Conservation (phyloP, 2,888 invertebrate species). For the Stenoptilia bipunctidactyla region DNA sequence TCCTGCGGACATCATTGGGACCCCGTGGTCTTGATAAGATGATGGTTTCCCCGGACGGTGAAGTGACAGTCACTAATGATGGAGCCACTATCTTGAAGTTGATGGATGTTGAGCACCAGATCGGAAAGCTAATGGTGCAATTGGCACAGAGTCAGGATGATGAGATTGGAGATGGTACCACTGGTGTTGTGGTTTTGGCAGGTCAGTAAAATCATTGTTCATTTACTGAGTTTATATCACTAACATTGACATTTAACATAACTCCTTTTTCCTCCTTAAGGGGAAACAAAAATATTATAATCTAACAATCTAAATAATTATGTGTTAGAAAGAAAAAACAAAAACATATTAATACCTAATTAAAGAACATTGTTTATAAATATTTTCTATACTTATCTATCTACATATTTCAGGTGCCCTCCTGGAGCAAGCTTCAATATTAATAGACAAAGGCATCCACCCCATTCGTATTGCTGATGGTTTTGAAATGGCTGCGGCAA, state of each 20-base stretch:
- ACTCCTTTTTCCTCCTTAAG: too few relatives aligned
- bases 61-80: slow-evolving; percentile 98
- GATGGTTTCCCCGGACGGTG: slow-evolving; percentile 97
- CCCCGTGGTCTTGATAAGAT: slow-evolving; percentile 98
- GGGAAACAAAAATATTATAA: too few relatives aligned
- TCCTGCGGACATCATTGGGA: slow-evolving; percentile 92
- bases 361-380: too few relatives aligned
- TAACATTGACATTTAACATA: too few relatives aligned
- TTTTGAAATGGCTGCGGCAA: slow-evolving; percentile 95
- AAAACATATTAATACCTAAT: too few relatives aligned
- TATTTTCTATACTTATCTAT: too few relatives aligned
- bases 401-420: slow-evolving; percentile 81
- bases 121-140: slow-evolving; percentile 98
- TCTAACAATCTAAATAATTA: too few relatives aligned
- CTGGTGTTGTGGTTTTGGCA: slow-evolving; percentile 92
- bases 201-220: too few relatives aligned
- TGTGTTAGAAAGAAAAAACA: too few relatives aligned
- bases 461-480: slow-evolving; percentile 99
- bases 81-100: slow-evolving; percentile 98
- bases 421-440: slow-evolving; percentile 92
- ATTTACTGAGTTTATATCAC: too few relatives aligned
- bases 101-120: slow-evolving; percentile 99
- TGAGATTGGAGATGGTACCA: slow-evolving; percentile 99
- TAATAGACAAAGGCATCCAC: slow-evolving; percentile 97
- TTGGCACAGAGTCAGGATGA: slow-evolving; percentile 98